phyloP scores from a whole-genome alignment of 92 coral and sea anemone species.

The Heteractis magnifica region DNA sequence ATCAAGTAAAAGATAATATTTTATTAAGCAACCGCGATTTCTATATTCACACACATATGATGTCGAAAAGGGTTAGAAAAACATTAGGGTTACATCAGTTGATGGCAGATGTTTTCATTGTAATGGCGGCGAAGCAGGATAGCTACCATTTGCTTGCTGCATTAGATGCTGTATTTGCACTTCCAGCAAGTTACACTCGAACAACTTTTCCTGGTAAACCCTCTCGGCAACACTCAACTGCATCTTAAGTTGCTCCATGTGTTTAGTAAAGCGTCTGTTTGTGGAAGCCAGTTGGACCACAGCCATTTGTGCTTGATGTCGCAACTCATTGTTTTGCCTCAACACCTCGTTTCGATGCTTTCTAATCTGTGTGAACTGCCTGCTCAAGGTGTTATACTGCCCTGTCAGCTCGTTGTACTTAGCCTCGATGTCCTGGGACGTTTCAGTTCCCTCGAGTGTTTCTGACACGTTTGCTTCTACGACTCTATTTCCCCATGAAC shows the following conservation, averaged over 20 bases:
- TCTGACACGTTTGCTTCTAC: conserved; percentile 37
- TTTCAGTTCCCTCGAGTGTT: conserved; percentile 48
- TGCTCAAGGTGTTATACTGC: conserved; percentile 61
- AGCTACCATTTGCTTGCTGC: conserved; percentile 36
- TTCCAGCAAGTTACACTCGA: conserved; percentile 86
- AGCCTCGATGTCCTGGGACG: conserved; percentile 58
- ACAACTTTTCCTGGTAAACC: conserved; percentile 89
- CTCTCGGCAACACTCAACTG: conserved; percentile 84
- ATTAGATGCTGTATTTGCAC: conserved; percentile 88
- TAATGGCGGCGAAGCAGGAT: not conserved
- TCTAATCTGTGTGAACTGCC: conserved; percentile 84
- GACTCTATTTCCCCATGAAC: conserved; percentile 68
- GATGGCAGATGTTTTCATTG: not conserved
- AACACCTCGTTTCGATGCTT: conserved; percentile 91
- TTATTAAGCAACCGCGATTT: not conserved
- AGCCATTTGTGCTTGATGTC: conserved; percentile 96
- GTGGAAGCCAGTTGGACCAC: conserved; percentile 86
- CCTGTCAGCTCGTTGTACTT: conserved; percentile 53
- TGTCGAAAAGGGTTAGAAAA: not conserved
- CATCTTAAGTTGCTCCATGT: conserved; percentile 87
- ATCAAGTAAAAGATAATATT: too few species aligned
- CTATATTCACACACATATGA: not conserved
- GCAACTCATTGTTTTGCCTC: conserved; percentile 87
- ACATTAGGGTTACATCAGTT: not conserved
- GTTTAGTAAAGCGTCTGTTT: conserved; percentile 86